Evolutionary conservation across 2,888 invertebrate species (phyloP), one percentile per base, ranked within the genome.

Genomic region (Anticlea derivata): DNA sequence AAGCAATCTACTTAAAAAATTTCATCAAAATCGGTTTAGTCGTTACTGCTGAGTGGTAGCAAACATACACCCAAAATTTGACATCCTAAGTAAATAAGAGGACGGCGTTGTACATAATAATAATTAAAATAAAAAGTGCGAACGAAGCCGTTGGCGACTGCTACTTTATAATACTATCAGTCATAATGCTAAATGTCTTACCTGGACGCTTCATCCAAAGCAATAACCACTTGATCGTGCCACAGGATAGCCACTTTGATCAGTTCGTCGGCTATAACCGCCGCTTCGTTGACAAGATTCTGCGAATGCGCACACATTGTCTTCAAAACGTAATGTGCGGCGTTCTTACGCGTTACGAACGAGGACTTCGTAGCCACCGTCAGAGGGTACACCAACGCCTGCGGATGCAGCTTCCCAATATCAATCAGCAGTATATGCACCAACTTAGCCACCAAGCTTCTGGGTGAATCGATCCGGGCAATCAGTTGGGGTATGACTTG

Each of bases 401-500:
- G 98, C 0, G 99, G 99, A 86, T 99, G 99, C 43, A 96, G 94
- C 79, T 99, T 99, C 11, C 99, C 98, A 64, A 99, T 98, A 71
- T 99, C 99, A 61, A 98, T 96, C 3, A 99, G 91, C 13, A 99
- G 90, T 75, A 98, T 96, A 75, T 98, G 97, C 44, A 99, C 98
- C 11, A 99, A 91, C 55, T 96, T 94, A 0, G 97, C 96, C 0
- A 99, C 98, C 46, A 97, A 87, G 59, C 94, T 94, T 11, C 98
- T 92, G 0, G 96, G 96, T 0, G 98, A 98, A 78, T 99, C 99
- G 49, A 99, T 99, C 43, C 99, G 93, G 0, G 99, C 99, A 58
- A 99, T 99, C 20, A 99, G 88, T 80, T 99, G 99, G 0, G 99
- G 99, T 69, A 99, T 99, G 0, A 99, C 99, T 92, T 99, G 99